phyloP scores from a whole-genome alignment of 2,797 vertebrate species.

The Sebastes matsubarae region DNA sequence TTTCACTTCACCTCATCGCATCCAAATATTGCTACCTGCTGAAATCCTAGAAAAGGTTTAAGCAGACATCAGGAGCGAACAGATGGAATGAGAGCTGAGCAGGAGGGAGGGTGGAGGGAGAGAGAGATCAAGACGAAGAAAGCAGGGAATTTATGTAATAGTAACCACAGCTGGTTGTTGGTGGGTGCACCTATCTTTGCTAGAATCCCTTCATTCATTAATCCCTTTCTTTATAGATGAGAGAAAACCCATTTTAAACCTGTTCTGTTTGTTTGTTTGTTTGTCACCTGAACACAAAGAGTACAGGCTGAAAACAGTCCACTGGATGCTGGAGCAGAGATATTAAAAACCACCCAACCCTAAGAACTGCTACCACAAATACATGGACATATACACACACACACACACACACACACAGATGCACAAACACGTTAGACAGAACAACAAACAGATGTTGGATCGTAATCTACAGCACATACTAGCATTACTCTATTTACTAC shows the following conservation, averaged over 20 bases:
- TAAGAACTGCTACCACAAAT: slow-evolving; percentile 16
- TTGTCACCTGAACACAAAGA: background rate
- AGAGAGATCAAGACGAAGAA: slow-evolving; percentile 26
- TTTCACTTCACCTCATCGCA: slow-evolving; percentile 11
- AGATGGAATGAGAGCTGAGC: slow-evolving; percentile 53
- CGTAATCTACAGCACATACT: slow-evolving; percentile 38
- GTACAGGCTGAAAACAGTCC: background rate
- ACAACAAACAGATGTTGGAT: slow-evolving; percentile 68
- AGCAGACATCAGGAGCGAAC: slow-evolving; percentile 41
- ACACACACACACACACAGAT: slow-evolving; percentile 48
- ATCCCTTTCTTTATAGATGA: background rate
- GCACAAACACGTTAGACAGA: slow-evolving; percentile 61
- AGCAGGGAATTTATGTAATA: slow-evolving; percentile 28
- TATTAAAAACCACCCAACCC: slow-evolving; percentile 6
- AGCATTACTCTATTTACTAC: slow-evolving; percentile 49
- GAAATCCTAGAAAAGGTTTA: slow-evolving; percentile 45
- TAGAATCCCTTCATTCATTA: slow-evolving; percentile 8
- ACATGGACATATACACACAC: slow-evolving; percentile 34
- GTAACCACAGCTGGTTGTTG: slow-evolving; percentile 33
- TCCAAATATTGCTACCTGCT: slow-evolving; percentile 26
- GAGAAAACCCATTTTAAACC: background rate
- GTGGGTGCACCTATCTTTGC: background rate
- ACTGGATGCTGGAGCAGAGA: slow-evolving; percentile 16
- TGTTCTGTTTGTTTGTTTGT: background rate
- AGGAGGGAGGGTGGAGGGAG: background rate